These are phyloP conservation scores for Neoniphon sammara DNA, from an alignment of 2,797 vertebrate genomes.

Conservation along the genomic window DNA sequence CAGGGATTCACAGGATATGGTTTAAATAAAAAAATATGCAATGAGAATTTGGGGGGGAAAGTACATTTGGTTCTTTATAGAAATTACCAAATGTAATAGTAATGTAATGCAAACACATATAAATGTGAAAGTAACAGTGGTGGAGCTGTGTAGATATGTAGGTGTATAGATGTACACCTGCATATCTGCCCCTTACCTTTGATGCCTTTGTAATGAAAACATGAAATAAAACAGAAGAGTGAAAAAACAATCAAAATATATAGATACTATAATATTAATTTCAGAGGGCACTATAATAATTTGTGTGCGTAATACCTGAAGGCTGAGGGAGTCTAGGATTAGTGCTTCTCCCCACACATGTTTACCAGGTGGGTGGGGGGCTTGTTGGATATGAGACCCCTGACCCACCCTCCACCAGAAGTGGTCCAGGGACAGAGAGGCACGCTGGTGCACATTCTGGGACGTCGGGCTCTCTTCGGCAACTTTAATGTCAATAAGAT, in stretches of 20 bases:
- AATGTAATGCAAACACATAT: neutral
- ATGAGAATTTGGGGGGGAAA: no score
- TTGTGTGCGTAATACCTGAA: slow-evolving; percentile 85
- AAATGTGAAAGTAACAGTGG: no score
- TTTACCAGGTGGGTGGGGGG: slow-evolving; percentile 93
- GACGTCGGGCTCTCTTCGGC: slow-evolving; percentile 85
- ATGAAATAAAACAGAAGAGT: neutral
- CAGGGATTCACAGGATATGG: no score
- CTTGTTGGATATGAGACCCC: slow-evolving; percentile 97
- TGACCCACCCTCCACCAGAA: slow-evolving; percentile 98
- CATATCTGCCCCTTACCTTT: neutral
- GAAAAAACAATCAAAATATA: neutral
- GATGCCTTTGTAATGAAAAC: neutral
- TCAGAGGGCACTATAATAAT: neutral
- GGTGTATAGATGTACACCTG: neutral
- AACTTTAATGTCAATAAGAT: slow-evolving; percentile 76
- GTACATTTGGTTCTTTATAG: neutral
- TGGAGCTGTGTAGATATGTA: neutral
- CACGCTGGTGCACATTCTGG: slow-evolving; percentile 88
- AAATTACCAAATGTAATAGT: neutral
- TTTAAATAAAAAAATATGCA: no score
- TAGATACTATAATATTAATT: neutral
- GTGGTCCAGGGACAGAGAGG: slow-evolving; percentile 88
- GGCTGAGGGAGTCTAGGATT: slow-evolving; percentile 89
- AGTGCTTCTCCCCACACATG: slow-evolving; percentile 98